Base-by-base conservation (phyloP, 2,113 vertebrate species). In the Pluvianellus socialis region DNA sequence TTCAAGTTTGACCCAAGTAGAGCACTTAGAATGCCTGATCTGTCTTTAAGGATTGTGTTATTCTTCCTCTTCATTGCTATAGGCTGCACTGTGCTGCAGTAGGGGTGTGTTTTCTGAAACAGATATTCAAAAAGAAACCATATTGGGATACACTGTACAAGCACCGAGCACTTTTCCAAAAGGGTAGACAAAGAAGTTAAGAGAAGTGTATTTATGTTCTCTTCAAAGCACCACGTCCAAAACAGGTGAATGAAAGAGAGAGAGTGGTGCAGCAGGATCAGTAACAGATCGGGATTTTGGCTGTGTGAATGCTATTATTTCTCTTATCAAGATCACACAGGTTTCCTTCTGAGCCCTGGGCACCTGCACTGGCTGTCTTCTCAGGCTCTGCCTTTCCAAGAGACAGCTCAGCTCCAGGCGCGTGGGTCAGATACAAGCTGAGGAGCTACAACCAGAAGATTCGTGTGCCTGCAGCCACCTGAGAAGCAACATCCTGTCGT, bases 41-140 rank as follows among this genome's bases (percentile, higher is more conserved):
- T 95, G 70, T 81, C 96, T 87, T 93, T 90, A 94, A 95, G 92
- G 71, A 87, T 90, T 89, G 87, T 82, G 86, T 91, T 96, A 85
- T 95, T 94, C 79, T 94, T 94, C 58, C 27, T 94, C 92, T 95
- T 94, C 80, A 66, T 86, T 90, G 86, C 97, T 90, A 94, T 96
- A 95, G 96, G 94, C 97, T 96, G 91, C 74, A 95, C 79, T 86
- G 75, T 94, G 94, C 94, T 96, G 92, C 95, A 96, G 94, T 92
- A 96, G 84, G 95, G 75, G 74, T 96, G 92, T 95, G 95, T 86
- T 97, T 96, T 95, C 93, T 94, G 92, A 92, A 90, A 79, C 1
- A 89, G 94, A 94, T 92, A 94, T 55, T 94, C 6, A 73, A 79
- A 92, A 91, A 94, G 73, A 96, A 95, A 87, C n/a, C 61, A 12